These are phyloP conservation scores for Phania funesta DNA, from an alignment of 2,888 invertebrate genomes.

Conservation along the genomic window DNA sequence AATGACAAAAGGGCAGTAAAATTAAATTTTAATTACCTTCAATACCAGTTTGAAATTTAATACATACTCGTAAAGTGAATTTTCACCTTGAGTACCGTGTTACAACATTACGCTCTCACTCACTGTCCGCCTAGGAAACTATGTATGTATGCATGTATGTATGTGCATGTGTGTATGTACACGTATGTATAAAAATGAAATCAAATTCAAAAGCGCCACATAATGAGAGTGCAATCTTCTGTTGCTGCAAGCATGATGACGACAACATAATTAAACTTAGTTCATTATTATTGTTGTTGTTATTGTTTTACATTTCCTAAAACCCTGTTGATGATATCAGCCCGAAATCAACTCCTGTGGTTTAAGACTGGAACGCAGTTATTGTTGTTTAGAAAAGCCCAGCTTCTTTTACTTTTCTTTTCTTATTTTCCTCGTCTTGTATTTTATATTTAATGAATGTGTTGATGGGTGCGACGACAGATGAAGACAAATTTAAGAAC, in stretches of 20 bases:
- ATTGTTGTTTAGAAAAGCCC: constrained; percentile 34
- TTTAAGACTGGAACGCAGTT: constrained; percentile 37
- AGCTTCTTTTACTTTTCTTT: constrained; percentile 35
- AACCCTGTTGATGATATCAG: constrained; percentile 25
- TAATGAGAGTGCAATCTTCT: constrained; percentile 10
- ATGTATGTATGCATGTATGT: no score
- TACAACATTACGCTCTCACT: not conserved
- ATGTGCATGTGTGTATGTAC: no score
- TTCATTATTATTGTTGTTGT: constrained; percentile 8
- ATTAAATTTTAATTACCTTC: constrained; percentile 25
- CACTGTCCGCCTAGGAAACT: no score
- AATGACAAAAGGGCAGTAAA: constrained; percentile 10
- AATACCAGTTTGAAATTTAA: constrained; percentile 35
- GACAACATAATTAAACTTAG: constrained; percentile 62
- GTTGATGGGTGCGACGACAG: constrained; percentile 68
- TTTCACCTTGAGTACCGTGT: constrained; percentile 1
- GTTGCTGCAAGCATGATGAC: constrained; percentile 34
- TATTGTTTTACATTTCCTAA: not conserved
- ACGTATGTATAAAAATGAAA: no score
- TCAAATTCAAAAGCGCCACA: constrained; percentile 34
- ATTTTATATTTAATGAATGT: constrained; percentile 50
- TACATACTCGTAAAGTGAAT: constrained; percentile 6
- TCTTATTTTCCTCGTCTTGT: constrained; percentile 4
- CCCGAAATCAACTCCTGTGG: constrained; percentile 51
- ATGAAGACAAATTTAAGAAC: constrained; percentile 68